Evolutionary conservation across 2,113 vertebrate species (phyloP).

Genomic region (Ranitomeya imitator): DNA sequence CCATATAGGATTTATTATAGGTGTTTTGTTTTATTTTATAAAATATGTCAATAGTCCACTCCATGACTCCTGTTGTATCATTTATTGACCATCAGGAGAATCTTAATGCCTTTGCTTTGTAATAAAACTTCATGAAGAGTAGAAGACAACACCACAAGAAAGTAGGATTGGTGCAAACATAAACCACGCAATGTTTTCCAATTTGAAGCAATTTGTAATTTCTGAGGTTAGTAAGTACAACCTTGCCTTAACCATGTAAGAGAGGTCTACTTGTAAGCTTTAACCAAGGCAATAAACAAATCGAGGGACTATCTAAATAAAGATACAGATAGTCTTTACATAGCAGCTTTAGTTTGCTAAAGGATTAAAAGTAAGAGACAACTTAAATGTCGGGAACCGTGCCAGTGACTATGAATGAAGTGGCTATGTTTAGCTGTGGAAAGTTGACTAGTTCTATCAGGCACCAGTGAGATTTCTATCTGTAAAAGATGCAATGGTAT

Average conservation of each 20-base stretch:
- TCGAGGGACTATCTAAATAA: slow-evolving; percentile 25
- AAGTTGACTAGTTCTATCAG: neutral
- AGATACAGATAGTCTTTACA: slow-evolving; percentile 33
- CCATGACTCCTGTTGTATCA: neutral
- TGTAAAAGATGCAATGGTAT: slow-evolving; percentile 41
- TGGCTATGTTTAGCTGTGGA: slow-evolving; percentile 21
- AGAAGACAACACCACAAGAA: neutral
- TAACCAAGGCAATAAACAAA: slow-evolving; percentile 31
- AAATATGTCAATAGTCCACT: neutral
- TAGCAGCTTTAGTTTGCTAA: slow-evolving; percentile 32
- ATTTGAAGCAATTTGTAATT: neutral
- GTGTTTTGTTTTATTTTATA: too few species aligned
- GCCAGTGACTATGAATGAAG: slow-evolving; percentile 36
- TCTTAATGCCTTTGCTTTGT: neutral
- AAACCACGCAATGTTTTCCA: neutral
- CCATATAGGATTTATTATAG: too few species aligned
- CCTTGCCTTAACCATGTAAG: neutral
- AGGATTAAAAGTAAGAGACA: slow-evolving; percentile 45
- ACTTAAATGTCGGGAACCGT: neutral
- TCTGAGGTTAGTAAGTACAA: slow-evolving; percentile 9
- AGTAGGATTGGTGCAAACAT: neutral
- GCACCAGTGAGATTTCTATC: slow-evolving; percentile 17
- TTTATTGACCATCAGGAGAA: too few species aligned
- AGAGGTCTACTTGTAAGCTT: neutral
- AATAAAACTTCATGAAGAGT: neutral